These are phyloP conservation scores for Chamaetylas fuelleborni DNA, from an alignment of 2,113 vertebrate species.

Conservation along the genomic window DNA sequence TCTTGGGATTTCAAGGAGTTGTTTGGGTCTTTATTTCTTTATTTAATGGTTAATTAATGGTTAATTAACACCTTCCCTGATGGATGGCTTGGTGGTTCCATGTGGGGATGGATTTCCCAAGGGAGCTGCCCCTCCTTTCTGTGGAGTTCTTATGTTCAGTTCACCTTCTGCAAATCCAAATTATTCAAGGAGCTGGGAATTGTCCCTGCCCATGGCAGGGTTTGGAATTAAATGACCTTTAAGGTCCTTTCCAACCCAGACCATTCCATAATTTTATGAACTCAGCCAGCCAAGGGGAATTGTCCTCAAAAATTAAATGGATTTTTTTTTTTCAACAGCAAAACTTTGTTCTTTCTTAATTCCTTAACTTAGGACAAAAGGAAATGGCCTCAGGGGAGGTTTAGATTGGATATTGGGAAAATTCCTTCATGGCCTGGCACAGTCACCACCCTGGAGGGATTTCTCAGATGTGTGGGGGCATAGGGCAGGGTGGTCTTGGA, in stretches of 20 bases:
- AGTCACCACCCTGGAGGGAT: neutral
- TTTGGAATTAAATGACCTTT: neutral
- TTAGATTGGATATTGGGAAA: neutral
- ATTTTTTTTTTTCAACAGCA: neutral
- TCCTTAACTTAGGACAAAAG: neutral
- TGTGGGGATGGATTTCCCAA: neutral
- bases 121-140: neutral
- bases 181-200: neutral
- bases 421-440: neutral
- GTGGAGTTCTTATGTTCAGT: rapidly evolving
- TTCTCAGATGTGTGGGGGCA: neutral
- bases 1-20: neutral
- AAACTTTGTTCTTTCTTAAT: neutral
- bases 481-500: neutral
- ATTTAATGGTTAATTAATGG: neutral
- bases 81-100: rapidly evolving
- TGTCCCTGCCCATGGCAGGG: neutral
- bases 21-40: neutral
- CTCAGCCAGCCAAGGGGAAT: neutral
- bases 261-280: neutral
- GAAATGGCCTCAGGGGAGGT: neutral
- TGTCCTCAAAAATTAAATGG: neutral
- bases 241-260: neutral
- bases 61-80: neutral
- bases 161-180: neutral